Conservation (phyloP, 2,888 invertebrate species). For the Cephus spinipes region DNA sequence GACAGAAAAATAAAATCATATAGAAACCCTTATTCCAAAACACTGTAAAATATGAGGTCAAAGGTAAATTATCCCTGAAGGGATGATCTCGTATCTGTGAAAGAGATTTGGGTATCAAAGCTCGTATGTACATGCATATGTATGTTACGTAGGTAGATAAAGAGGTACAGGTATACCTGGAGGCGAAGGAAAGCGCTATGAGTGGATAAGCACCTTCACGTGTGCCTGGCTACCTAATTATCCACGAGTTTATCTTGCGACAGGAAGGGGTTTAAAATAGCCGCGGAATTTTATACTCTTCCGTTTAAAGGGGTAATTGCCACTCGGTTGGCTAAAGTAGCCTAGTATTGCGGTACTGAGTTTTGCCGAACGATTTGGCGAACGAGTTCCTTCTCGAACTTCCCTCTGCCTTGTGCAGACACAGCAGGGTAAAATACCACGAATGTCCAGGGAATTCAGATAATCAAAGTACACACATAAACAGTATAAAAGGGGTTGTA, state of each 20-base stretch:
- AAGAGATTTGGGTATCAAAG: neutral
- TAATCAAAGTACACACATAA: neutral
- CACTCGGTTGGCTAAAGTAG: neutral
- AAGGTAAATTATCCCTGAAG: neutral
- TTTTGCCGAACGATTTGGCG: neutral
- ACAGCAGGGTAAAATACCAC: neutral
- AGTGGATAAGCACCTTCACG: neutral
- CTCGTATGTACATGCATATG: neutral
- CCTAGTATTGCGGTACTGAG: neutral
- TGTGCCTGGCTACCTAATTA: neutral
- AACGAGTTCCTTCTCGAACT: neutral
- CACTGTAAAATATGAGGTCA: neutral
- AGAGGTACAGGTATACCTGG: neutral
- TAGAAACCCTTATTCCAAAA: neutral
- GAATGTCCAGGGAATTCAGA: neutral
- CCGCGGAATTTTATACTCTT: neutral
- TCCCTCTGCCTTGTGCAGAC: neutral
- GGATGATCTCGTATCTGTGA: neutral
- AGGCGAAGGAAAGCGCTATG: neutral
- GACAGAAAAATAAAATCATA: neutral
- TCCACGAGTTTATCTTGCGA: neutral
- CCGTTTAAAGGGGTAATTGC: neutral
- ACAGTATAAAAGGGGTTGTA: neutral
- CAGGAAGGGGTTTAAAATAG: neutral
- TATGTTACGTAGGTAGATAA: neutral